Base-by-base conservation (phyloP, 2,888 invertebrate species). In the Druceiella hillmani region DNA sequence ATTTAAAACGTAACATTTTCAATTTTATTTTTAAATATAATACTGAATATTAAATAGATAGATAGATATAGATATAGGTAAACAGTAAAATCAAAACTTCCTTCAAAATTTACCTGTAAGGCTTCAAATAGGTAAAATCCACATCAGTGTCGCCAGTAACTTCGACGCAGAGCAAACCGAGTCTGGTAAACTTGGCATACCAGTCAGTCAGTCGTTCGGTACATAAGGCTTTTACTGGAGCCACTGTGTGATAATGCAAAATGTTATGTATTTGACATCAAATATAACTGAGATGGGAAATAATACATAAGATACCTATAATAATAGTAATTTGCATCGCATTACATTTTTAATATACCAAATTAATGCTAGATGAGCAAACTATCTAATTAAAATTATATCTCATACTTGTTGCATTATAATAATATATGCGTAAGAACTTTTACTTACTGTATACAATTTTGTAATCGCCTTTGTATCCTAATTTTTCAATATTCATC, bases 181-280 rank as follows among this genome's bases (percentile, higher is more conserved):
- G 59, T 31, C 57, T 60, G 2, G 72, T 69, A 56, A 88, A 83
- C 59, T 85, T 86, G 4, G 64, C 57, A 47, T 76, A 71, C 88
- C 88, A 89, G 57, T 87, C 87, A 2, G 70, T 58, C 36, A 75
- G 67, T 41, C 81, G 66, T 61, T 89, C 87, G 24, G 78, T 75
- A 50, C 87, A 87, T 13, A 89, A 55, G 0, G 87, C 82, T 63
- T 88, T 89, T 36, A 87, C 78, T 1, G 88, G 88, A 2, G 87
- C 86, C 74, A 88, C 87, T 86, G 46, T 17, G 39, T 43, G 35
- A 24, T 27, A 27, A 32, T 22, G 24, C 44, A 14, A 36, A 16
- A 11, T 10, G 12, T 20, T 40, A 25, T 33, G 45, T 7, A 17
- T 14, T 17, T 37, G 29, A 9, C 33, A n/a, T 30, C n/a, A n/a